These are phyloP conservation scores for Araneus ventricosus DNA, from an alignment of 1,140 invertebrate species.

Conservation along the genomic window DNA sequence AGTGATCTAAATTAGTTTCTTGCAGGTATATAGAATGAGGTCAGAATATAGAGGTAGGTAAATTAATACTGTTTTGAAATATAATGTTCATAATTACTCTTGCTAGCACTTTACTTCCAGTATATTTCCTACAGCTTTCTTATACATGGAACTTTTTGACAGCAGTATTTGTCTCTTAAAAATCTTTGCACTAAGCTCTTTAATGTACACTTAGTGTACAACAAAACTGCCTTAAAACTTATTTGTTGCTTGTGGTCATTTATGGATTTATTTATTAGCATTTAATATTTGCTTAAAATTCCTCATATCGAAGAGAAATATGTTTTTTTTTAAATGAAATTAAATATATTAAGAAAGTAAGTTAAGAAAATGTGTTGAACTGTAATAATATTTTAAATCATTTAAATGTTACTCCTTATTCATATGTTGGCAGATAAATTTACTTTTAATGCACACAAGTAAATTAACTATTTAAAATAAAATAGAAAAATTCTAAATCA, in stretches of 20 bases:
- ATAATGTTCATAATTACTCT: constrained; percentile 61
- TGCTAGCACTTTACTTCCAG: constrained; percentile 69
- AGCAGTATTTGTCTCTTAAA: constrained; percentile 62
- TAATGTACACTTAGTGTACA: constrained; percentile 55
- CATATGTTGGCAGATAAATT: no score
- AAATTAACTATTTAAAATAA: no score
- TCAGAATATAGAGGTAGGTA: constrained; percentile 62
- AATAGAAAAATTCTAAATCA: no score
- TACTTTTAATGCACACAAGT: no score
- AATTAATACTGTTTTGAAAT: constrained; percentile 67
- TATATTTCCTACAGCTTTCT: constrained; percentile 67
- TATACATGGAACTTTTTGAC: constrained; percentile 71
- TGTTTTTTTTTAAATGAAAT: no score
- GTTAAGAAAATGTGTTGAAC: no score
- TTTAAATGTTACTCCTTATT: no score
- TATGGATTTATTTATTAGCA: neutral
- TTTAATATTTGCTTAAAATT: neutral
- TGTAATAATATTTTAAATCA: no score
- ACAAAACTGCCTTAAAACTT: constrained; percentile 64
- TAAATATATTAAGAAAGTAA: no score
- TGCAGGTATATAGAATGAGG: constrained; percentile 50
- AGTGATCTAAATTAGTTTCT: constrained; percentile 68
- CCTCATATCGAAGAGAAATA: no score
- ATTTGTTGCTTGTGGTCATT: constrained; percentile 10
- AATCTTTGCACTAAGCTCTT: constrained; percentile 64